Base-by-base conservation (phyloP, 2,797 vertebrate species). In the Huso huso region DNA sequence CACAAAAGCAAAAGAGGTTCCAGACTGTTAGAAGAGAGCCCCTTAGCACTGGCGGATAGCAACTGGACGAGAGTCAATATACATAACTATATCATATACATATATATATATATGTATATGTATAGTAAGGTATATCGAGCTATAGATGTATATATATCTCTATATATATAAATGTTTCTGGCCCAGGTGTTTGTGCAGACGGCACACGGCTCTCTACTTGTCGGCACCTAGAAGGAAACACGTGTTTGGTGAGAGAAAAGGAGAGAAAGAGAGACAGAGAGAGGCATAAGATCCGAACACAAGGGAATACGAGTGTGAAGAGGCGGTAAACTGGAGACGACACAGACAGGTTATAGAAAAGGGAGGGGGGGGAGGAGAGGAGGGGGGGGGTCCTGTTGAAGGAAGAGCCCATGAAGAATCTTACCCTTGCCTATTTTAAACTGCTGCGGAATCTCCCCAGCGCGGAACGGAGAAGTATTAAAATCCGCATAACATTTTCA, bases 191-290 rank as follows among this genome's bases (percentile, higher is more conserved):
- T 3, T 64, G 23, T 83, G 76, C 79, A 81, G 70, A 71, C 78
- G 82, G 86, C 76, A 91, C 90, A 86, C 93, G 93, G 93, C 91
- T 90, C 87, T 86, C 87, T 90, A 90, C 84, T 93, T 89, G 90
- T 93, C 89, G 92, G 92, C 84, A 93, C 95, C 95, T 98, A 93
- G 91, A 96, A 97, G 94, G 93, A 94, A 98, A 96, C 84, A 81
- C 90, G 89, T 80, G 86, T 37, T 37, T 37, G 89, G 94, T 95
- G 93, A 96, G 89, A 95, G 79, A 86, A 82, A 93, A 83, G 90
- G 81, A 72, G 84, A 89, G 88, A 81, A 81, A 76, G 78, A 87
- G 83, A 74, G 77, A 69, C 80, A 80, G 74, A 84, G 80, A 75
- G 79, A 91, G 89, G 91, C 80, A 84, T 77, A 83, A 86, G 83